Percentiles rank a stretch among this genome's conserved stretches.
phyloP scores from a whole-genome alignment of 64 coral and sea anemone genomes.

The Exaiptasia diaphana region DNA sequence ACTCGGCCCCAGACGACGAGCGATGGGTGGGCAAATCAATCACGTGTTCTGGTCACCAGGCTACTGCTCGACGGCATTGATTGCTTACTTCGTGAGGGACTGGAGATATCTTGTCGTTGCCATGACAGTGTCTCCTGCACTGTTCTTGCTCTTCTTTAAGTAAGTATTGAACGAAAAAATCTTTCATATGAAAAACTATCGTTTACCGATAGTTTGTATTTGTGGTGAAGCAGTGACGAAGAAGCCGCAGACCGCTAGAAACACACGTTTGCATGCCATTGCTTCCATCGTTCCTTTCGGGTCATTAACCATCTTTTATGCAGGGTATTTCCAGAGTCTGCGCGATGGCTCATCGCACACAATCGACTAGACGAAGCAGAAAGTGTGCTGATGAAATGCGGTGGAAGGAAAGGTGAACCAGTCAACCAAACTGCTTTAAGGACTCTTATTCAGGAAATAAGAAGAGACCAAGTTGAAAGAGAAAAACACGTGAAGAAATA shows the following conservation, averaged over 20 bases:
- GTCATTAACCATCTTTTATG: no score
- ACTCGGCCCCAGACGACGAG: conserved; percentile 44
- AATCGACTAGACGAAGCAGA: conserved; percentile 4
- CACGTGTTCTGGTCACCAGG: conserved; percentile 59
- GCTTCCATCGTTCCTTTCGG: no score
- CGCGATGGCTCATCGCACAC: conserved; percentile 35
- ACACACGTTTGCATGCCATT: no score
- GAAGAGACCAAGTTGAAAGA: neutral
- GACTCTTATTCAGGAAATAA: neutral
- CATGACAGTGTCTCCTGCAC: conserved; percentile 15
- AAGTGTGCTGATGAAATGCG: neutral
- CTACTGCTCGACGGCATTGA: conserved; percentile 42
- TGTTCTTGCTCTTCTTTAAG: conserved; percentile 71
- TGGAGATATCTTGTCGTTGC: conserved; percentile 64
- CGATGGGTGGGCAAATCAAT: conserved; percentile 70
- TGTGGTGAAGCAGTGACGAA: no score
- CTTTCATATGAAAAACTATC: neutral
- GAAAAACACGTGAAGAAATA: neutral
- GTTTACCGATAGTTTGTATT: no score
- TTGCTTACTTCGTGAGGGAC: conserved; percentile 61
- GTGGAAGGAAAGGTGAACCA: neutral
- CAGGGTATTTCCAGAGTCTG: conserved; percentile 30
- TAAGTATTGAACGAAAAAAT: conserved; percentile 1
- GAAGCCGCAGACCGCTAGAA: no score
- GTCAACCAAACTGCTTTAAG: neutral